phyloP scores from a whole-genome alignment of 1,140 invertebrate genomes.

The Drepana arcuata region DNA sequence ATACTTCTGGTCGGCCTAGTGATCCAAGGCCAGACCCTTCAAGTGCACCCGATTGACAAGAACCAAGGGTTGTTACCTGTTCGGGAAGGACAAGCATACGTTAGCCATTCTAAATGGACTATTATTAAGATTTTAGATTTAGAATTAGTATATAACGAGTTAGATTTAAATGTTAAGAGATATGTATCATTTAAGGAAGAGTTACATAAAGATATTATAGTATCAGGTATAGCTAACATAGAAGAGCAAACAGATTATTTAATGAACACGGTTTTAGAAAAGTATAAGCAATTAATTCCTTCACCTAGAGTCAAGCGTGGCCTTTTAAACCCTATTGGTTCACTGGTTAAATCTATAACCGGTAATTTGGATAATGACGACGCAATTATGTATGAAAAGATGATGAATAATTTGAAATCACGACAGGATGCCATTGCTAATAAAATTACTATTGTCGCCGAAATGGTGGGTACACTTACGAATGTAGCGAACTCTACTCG shows the following conservation, averaged over 20 bases:
- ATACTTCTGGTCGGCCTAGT: constrained; percentile 5
- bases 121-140: constrained; percentile 26
- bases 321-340: constrained; percentile 16
- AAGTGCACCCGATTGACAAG: constrained; percentile 16
- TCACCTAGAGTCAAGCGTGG: constrained; percentile 4
- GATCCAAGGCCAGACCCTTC: constrained; percentile 17
- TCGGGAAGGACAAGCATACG: constrained; percentile 13
- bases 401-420: constrained; percentile 9
- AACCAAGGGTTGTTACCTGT: constrained; percentile 22
- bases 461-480: constrained; percentile 7
- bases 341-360: constrained; percentile 20
- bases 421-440: constrained; percentile 7
- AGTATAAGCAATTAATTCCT: constrained; percentile 13
- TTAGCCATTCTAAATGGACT: constrained; percentile 18
- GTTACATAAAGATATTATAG: constrained; percentile 2
- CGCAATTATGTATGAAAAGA: constrained; percentile 16
- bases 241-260: constrained; percentile 13
- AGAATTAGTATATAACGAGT: constrained; percentile 7
- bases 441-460: constrained; percentile 7
- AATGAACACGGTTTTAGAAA: constrained; percentile 11
- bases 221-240: constrained; percentile 2
- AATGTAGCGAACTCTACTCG: constrained; percentile 5
- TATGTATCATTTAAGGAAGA: constrained; percentile 9
- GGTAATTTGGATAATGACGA: constrained; percentile 21
- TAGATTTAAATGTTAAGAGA: constrained; percentile 10